These are phyloP conservation scores for Hybognathus amarus DNA, from an alignment of 2,797 vertebrate species.

Conservation along the genomic window DNA sequence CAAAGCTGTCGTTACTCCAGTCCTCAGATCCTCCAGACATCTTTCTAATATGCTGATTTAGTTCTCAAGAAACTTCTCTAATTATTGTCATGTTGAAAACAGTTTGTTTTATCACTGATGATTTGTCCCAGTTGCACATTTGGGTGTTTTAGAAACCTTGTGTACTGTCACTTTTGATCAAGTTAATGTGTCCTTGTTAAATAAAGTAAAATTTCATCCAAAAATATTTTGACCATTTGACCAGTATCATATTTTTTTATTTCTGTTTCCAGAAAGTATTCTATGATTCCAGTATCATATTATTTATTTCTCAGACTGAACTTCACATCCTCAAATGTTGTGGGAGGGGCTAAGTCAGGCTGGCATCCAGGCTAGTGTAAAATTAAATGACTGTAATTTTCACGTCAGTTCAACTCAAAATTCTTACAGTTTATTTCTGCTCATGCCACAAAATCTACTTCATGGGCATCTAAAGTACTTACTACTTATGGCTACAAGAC, in stretches of 20 bases:
- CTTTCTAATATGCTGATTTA: not conserved
- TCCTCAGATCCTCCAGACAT: not conserved
- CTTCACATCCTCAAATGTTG: too few species aligned
- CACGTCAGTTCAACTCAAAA: slow-evolving; percentile 30
- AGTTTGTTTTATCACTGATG: not conserved
- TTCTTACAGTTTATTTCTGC: slow-evolving; percentile 14
- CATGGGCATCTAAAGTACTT: not conserved
- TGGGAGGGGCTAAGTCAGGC: too few species aligned
- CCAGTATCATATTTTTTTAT: too few species aligned
- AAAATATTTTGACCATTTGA: too few species aligned
- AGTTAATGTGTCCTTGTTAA: not conserved
- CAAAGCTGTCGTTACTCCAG: not conserved
- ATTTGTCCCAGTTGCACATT: too few species aligned
- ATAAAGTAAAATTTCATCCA: too few species aligned
- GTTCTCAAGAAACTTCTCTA: not conserved
- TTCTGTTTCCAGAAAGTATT: too few species aligned
- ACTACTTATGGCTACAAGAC: not conserved
- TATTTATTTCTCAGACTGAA: too few species aligned
- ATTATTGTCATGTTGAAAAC: not conserved
- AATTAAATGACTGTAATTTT: slow-evolving; percentile 38
- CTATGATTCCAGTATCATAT: too few species aligned
- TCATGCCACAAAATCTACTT: not conserved
- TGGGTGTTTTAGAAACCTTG: too few species aligned
- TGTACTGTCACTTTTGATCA: not conserved
- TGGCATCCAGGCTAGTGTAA: not conserved